A percentile compares a stretch with the other conserved stretches of the same genome.
Evolutionary conservation across 2,113 vertebrate genomes (phyloP).

Genomic region (Pterophyllum scalare): DNA sequence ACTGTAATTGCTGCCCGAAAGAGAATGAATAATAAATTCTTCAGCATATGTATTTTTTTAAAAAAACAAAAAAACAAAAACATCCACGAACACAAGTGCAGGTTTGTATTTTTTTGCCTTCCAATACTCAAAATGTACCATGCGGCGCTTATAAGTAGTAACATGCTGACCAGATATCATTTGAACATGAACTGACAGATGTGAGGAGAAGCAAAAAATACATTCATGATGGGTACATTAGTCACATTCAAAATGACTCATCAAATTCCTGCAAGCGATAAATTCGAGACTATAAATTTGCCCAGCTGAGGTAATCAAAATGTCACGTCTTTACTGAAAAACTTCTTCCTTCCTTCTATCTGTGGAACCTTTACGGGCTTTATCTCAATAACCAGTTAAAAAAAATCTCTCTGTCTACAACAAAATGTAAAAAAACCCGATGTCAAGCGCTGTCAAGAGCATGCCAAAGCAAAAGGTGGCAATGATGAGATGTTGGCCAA

Average conservation of each 20-base stretch:
- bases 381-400: neutral
- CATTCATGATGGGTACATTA: constrained; percentile 42
- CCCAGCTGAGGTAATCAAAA: constrained; percentile 20
- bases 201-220: constrained; percentile 27
- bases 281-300: constrained; percentile 38
- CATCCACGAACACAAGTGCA: neutral
- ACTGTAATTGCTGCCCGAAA: neutral
- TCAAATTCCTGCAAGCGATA: constrained; percentile 33
- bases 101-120: neutral
- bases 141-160: neutral
- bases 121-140: neutral
- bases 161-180: constrained; percentile 30
- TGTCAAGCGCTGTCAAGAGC: too few species aligned
- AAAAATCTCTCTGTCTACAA: too few species aligned
- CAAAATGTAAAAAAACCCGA: too few species aligned
- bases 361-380: neutral
- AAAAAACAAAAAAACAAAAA: neutral
- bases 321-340: constrained; percentile 14
- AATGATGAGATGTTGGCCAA: too few species aligned
- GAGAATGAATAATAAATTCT: neutral
- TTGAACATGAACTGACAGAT: constrained; percentile 42
- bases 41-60: neutral
- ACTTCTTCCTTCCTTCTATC: neutral
- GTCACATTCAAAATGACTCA: constrained; percentile 62
- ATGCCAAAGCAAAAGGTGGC: too few species aligned